These are phyloP conservation scores for Zeuzera pyrina DNA, from an alignment of 2,888 invertebrate species.

Conservation along the genomic window DNA sequence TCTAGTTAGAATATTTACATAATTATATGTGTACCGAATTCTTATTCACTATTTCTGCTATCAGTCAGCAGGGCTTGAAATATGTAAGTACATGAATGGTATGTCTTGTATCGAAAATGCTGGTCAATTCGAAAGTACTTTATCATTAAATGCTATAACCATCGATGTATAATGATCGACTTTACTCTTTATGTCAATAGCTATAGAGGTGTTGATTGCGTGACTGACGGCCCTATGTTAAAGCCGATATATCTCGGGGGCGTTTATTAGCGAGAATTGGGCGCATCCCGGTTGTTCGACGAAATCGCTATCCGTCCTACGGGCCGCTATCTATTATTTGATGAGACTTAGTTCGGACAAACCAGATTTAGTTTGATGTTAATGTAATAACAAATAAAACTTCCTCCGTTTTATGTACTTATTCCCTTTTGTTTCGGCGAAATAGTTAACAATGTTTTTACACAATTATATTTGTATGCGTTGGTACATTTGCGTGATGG, in stretches of 20 bases:
- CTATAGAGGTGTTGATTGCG: conserved; percentile 47
- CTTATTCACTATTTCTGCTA: too few species aligned
- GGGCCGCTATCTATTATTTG: conserved; percentile 43
- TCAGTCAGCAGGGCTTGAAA: conserved; percentile 37
- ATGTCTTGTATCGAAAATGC: conserved; percentile 38
- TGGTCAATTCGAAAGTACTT: conserved; percentile 47
- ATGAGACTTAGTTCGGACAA: conserved; percentile 48
- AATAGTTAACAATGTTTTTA: too few species aligned
- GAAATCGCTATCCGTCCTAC: conserved; percentile 66
- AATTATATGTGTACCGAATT: too few species aligned
- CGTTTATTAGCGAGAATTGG: conserved; percentile 70
- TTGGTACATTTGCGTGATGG: too few species aligned
- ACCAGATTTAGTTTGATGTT: conserved; percentile 40
- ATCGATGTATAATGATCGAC: conserved; percentile 32
- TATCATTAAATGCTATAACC: conserved; percentile 36
- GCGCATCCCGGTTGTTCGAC: conserved; percentile 68
- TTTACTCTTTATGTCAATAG: conserved; percentile 36
- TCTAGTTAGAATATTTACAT: too few species aligned
- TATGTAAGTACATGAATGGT: conserved; percentile 33
- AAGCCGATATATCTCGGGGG: conserved; percentile 54
- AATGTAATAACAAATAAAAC: conserved; percentile 42
- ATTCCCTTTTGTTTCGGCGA: too few species aligned
- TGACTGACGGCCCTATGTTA: conserved; percentile 31
- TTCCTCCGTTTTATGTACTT: too few species aligned
- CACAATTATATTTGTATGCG: too few species aligned